Evolutionary conservation across 2,797 vertebrate species (phyloP), one percentile per base, ranked within the genome.

Genomic region (Podargus strigoides): DNA sequence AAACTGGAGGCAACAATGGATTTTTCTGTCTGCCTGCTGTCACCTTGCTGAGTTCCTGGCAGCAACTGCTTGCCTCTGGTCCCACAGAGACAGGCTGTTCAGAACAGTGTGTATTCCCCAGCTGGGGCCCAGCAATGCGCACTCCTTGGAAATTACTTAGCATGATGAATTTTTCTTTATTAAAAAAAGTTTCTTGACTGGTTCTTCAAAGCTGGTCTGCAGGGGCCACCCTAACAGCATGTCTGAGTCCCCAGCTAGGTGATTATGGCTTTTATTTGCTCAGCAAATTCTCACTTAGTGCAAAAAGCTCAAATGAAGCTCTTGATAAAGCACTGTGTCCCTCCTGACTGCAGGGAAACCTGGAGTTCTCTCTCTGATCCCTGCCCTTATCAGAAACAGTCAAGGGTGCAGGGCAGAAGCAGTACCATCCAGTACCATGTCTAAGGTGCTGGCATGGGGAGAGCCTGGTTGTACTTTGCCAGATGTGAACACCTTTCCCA

Each of bases 121-220:
- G 23, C 28, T 1, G 1, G 9, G 3, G 23, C 36, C 26, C 1
- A 3, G 24, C 47, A 73, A 37, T 12, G 7, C 27, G 28, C 1
- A 1, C 42, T 79, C 28, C 16, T 16, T 37, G 22, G 32, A 68
- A 86, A 49, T 67, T 55, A 76, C 34, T 87, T n/a, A 7, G 27
- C 1, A 0, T 10, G 32, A 74, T 53, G 7, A 75, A 58, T 26
- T 60, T 62, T 77, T 42, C 63, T 83, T 67, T 59, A 77, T 77
- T 88, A 7, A 47, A 78, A 68, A 24, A 46, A 58, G 1, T 41
- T 76, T 73, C 23, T 87, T 67, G 58, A 37, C 36, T 20, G 12
- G 6, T 66, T 84, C 64, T 70, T 89, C 74, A 80, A 62, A 60
- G 28, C 41, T 80, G 75, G 30, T 83, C 56, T 62, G 32, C 44